Base-by-base conservation (phyloP, 1,140 invertebrate genomes). In the Drosophila sturtevanti region DNA sequence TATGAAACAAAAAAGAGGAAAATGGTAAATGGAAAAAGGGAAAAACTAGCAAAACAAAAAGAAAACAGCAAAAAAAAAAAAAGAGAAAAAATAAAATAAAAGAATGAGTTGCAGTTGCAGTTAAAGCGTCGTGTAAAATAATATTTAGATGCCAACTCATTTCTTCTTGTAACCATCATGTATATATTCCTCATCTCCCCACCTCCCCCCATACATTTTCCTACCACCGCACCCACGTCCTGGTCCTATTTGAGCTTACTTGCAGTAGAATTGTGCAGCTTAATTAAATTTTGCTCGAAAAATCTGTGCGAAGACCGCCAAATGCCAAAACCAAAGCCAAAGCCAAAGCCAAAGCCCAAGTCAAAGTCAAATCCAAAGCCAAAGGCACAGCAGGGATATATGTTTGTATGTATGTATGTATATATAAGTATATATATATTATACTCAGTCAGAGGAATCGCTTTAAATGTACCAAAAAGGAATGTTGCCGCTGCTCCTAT, bases 51-150 rank as follows among this genome's bases (percentile, higher is more conserved):
- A n/a, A 35, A 35, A 35, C 7, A 21, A 48, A 48, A 48, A 44
- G 7, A 1, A 41, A 41, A 41, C 14, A 16, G n/a, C 4, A 5
- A 5, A 44, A 44, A 44, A 44, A 4, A 6, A 7, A 16, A 7
- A 14, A 44, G 1, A 7, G 16, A 7, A 14, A 44, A 7, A 14
- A 44, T 4, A 9, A 48, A 48, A 11, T 5, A 16, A 44, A 44
- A 44, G 41, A 9, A 16, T 44, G 41, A 44, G 41, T 44, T 44
- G 41, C 41, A 86, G 82, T 87, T 86, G 71, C 79, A 78, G 82
- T 86, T 86, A 87, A 81, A 87, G 82, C 82, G 70, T 81, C 75
- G 82, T 87, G 82, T 86, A 86, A 86, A 86, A 86, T 87, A 87
- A 86, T 86, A 86, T 86, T 86, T 86, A 86, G 75, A 87, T 75